Conservation (phyloP, 1,140 invertebrate species). For the Pectinophora gossypiella region DNA sequence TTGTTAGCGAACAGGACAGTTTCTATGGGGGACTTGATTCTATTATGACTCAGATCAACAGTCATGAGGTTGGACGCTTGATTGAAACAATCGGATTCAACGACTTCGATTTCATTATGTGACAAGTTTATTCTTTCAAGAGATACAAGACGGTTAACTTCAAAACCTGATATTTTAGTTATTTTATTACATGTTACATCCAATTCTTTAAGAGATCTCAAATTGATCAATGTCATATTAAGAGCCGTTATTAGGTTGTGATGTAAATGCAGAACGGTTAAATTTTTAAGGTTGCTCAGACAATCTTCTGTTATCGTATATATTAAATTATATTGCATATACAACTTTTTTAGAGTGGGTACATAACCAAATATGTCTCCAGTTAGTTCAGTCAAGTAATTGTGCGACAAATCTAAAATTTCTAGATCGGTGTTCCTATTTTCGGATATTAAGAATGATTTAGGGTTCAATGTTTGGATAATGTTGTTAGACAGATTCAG, state of each 20-base stretch:
- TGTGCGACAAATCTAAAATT: conserved; percentile 18
- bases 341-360: conserved; percentile 22
- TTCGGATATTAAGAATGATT: conserved; percentile 23
- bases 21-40: conserved; percentile 34
- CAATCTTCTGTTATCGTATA: conserved; percentile 26
- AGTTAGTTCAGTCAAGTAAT: not conserved
- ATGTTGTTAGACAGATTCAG: conserved; percentile 43
- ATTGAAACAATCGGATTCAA: conserved; percentile 50
- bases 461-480: conserved; percentile 27
- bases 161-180: conserved; percentile 30
- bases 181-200: conserved; percentile 44
- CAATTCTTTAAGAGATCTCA: conserved; percentile 33
- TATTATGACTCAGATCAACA: conserved; percentile 48
- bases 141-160: conserved; percentile 37
- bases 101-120: conserved; percentile 35
- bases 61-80: conserved; percentile 34
- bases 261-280: conserved; percentile 34
- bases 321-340: conserved; percentile 41
- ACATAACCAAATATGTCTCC: conserved; percentile 13
- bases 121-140: conserved; percentile 41
- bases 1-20: conserved; percentile 42
- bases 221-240: conserved; percentile 41
- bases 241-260: conserved; percentile 32
- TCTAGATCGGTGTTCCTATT: conserved; percentile 16
- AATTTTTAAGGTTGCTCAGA: conserved; percentile 27